Evolutionary conservation across 2,797 vertebrate species (phyloP), one percentile per base, ranked within the genome.

Genomic region (Poecilia velifera): DNA sequence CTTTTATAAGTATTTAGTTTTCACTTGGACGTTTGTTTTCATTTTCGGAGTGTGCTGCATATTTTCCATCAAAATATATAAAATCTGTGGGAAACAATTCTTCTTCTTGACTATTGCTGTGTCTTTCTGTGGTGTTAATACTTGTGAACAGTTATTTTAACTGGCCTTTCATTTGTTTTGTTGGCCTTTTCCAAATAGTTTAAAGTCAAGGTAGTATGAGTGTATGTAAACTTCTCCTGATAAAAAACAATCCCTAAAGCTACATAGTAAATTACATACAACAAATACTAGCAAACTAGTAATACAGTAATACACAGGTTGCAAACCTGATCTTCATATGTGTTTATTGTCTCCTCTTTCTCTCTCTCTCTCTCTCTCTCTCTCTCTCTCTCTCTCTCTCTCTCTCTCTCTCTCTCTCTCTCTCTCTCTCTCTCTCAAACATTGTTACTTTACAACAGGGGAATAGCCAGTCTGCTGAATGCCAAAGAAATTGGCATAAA

Each of bases 401-500:
- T 16, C 51, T 53, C 74, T 87, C 64, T 62, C 31, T 16, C 51
- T 53, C 74, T 31, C 31, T 31, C 31, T 31, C 31, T 31, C 31
- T 31, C 31, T 31, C 31, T 31, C 31, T 31, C 0, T 31, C 31
- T 31, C 31, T 31, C 31, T 1, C 74, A 76, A 14, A 72, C 74
- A 73, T 68, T 75, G 12, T 83, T 74, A 16, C 62, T 93, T 86
- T 83, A 76, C 89, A 86, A 86, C 94, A 99, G 98, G 31, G 95
- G 95, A 73, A 94, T 99, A 84, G 96, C 96, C 92, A 95, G 89
- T 86, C 93, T 98, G 76, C 94, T 99, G 77, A 96, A 97, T 83
- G 96, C 96, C 88, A 97, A 96, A 94, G 95, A 97, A 87, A 72
- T 99, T 81, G 96, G 97, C 85, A 88, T 96, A 85, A 99, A 97